These are phyloP conservation scores for Erebia epiphron DNA, from an alignment of 2,888 invertebrate species.

Conservation along the genomic window DNA sequence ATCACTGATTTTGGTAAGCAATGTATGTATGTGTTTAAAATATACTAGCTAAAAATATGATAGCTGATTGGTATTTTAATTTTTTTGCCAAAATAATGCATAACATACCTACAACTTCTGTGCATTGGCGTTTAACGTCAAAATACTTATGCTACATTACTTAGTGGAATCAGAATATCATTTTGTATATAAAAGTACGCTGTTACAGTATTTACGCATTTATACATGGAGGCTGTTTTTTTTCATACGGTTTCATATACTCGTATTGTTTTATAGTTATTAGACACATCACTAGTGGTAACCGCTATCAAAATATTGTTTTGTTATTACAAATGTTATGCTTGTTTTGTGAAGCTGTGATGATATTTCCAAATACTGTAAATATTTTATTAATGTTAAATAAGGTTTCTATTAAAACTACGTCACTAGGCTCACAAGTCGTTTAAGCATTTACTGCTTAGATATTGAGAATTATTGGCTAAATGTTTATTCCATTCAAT, in stretches of 20 bases:
- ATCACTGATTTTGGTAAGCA: conserved; percentile 40
- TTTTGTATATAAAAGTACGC: conserved; percentile 37
- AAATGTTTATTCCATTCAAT: conserved; percentile 82
- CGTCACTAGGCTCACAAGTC: conserved; percentile 78
- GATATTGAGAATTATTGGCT: conserved; percentile 72
- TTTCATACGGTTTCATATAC: conserved; percentile 48
- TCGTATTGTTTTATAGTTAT: conserved; percentile 69
- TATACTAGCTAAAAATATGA: background rate
- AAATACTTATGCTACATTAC: conserved; percentile 25
- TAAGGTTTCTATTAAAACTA: conserved; percentile 71
- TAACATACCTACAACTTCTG: background rate
- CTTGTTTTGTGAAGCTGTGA: conserved; percentile 83
- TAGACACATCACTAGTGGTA: conserved; percentile 51
- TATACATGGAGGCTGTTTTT: conserved; percentile 69
- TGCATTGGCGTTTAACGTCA: background rate
- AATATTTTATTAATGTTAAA: conserved; percentile 76
- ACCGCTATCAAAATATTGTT: conserved; percentile 61
- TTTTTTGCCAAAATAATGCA: background rate
- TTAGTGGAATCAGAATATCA: conserved; percentile 30
- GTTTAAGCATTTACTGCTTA: conserved; percentile 75
- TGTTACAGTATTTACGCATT: conserved; percentile 77
- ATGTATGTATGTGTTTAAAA: conserved; percentile 21
- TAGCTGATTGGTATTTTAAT: background rate
- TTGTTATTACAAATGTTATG: conserved; percentile 76
- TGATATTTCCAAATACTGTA: conserved; percentile 82